Percentiles rank a stretch among this genome's conserved stretches.
These are phyloP conservation scores for Hyperoplus immaculatus DNA, from an alignment of 2,797 vertebrate genomes.

Conservation along the genomic window DNA sequence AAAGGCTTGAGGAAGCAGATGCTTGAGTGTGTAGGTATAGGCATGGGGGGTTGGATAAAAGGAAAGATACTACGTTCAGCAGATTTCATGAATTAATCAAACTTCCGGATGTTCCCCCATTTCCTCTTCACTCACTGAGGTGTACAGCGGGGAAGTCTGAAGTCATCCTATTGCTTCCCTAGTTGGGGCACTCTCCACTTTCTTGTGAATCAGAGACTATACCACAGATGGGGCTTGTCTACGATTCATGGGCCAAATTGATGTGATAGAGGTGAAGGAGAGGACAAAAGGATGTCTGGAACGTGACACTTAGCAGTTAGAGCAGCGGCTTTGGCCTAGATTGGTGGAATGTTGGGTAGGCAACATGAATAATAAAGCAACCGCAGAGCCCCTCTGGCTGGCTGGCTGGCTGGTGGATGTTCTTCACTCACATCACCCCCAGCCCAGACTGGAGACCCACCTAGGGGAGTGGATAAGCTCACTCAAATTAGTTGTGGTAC, in stretches of 20 bases:
- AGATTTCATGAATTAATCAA: conserved; percentile 84
- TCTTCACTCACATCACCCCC: conserved; percentile 62
- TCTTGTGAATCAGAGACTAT: conserved; percentile 59
- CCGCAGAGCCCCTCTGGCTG: conserved; percentile 75
- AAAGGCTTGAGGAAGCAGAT: conserved; percentile 57
- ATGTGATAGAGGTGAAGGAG: conserved; percentile 73
- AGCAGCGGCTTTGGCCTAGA: conserved; percentile 79
- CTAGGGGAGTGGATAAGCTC: conserved; percentile 38
- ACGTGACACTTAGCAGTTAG: conserved; percentile 73
- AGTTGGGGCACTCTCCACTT: conserved; percentile 33
- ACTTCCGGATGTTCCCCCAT: conserved; percentile 70
- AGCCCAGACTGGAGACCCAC: conserved; percentile 42
- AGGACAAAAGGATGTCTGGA: conserved; percentile 63
- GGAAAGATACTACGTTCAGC: conserved; percentile 49
- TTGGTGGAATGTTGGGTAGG: conserved; percentile 74
- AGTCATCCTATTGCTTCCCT: conserved; percentile 51
- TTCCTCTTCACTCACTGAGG: conserved; percentile 73
- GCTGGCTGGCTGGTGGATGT: conserved; percentile 57
- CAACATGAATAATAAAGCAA: conserved; percentile 83
- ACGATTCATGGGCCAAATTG: conserved; percentile 47
- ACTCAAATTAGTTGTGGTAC: conserved; percentile 45
- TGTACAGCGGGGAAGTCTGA: conserved; percentile 52
- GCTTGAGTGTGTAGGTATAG: conserved; percentile 44
- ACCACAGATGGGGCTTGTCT: conserved; percentile 42
- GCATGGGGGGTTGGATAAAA: conserved; percentile 36